phyloP scores from a whole-genome alignment of 1,140 invertebrate species.

The Helicoverpa zea region DNA sequence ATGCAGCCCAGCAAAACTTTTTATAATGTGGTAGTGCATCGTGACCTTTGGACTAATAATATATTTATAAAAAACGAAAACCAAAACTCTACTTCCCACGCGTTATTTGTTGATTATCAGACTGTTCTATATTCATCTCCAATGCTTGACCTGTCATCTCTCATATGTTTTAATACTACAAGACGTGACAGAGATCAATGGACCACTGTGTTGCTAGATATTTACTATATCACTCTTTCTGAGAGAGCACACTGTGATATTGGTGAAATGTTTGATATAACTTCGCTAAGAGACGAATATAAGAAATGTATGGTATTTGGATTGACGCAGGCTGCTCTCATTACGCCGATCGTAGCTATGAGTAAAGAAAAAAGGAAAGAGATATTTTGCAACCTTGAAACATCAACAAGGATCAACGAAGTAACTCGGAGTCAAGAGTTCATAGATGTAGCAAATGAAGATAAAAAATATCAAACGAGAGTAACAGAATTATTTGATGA shows the following conservation, averaged over 20 bases:
- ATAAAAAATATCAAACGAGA: constrained; percentile 74
- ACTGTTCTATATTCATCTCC: constrained; percentile 87
- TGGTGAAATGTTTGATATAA: constrained; percentile 67
- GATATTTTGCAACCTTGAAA: constrained; percentile 76
- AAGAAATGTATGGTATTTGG: constrained; percentile 82
- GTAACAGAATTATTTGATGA: constrained; percentile 84
- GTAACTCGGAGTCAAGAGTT: constrained; percentile 83
- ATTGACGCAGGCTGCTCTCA: constrained; percentile 84
- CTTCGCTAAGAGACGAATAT: constrained; percentile 70
- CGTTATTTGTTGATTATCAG: constrained; percentile 89
- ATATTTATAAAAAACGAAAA: constrained; percentile 87
- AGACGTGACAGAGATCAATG: constrained; percentile 74
- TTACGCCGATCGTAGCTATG: constrained; percentile 82
- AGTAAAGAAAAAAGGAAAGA: constrained; percentile 68
- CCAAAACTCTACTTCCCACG: constrained; percentile 67
- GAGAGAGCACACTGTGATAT: constrained; percentile 74
- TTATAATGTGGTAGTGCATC: constrained; percentile 88
- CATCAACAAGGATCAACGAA: constrained; percentile 73
- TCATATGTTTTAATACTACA: constrained; percentile 86
- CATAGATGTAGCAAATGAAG: constrained; percentile 76
- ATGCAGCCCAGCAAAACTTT: constrained; percentile 83
- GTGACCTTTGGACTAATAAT: constrained; percentile 89
- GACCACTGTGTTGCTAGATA: constrained; percentile 70
- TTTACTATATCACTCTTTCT: constrained; percentile 81
- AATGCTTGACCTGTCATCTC: constrained; percentile 84